Conservation (phyloP, 2,113 vertebrate genomes). For the Gymnobelideus leadbeateri region DNA sequence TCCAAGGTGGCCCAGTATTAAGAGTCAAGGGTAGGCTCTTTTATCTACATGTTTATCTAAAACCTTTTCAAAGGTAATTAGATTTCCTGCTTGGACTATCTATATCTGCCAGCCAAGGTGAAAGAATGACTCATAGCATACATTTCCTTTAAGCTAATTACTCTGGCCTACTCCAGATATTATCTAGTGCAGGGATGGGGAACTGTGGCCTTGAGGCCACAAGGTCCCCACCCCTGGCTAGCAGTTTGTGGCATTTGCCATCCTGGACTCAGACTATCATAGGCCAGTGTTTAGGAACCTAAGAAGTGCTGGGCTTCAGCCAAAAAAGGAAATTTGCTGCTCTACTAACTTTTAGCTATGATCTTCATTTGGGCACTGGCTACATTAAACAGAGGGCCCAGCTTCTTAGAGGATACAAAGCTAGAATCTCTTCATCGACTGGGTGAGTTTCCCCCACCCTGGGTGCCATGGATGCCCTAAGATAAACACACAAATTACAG, state of each 20-base stretch:
- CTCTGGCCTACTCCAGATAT: not conserved
- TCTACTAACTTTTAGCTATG: conserved; percentile 64
- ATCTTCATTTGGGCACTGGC: not conserved
- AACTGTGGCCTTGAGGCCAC: too few relatives aligned
- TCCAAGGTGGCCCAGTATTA: not conserved
- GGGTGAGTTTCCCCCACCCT: not conserved
- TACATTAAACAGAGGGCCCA: not conserved
- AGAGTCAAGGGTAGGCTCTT: not conserved
- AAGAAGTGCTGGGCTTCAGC: not conserved
- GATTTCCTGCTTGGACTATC: not conserved
- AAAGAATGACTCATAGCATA: not conserved
- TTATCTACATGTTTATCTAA: not conserved
- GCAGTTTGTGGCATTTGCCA: not conserved
- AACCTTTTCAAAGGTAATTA: not conserved
- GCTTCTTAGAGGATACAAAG: rapidly evolving
- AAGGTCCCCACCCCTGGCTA: too few relatives aligned
- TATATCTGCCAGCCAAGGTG: not conserved
- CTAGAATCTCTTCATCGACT: not conserved
- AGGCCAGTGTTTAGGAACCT: not conserved
- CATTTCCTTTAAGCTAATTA: not conserved
- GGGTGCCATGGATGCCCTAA: not conserved
- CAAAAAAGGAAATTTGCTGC: conserved; percentile 54
- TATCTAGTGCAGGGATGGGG: not conserved
- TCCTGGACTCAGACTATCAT: not conserved
- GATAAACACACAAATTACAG: not conserved